Evolutionary conservation across 1,140 invertebrate genomes (phyloP), one percentile per base, ranked within the genome.

Genomic region (Rhizoglyphus robini): DNA sequence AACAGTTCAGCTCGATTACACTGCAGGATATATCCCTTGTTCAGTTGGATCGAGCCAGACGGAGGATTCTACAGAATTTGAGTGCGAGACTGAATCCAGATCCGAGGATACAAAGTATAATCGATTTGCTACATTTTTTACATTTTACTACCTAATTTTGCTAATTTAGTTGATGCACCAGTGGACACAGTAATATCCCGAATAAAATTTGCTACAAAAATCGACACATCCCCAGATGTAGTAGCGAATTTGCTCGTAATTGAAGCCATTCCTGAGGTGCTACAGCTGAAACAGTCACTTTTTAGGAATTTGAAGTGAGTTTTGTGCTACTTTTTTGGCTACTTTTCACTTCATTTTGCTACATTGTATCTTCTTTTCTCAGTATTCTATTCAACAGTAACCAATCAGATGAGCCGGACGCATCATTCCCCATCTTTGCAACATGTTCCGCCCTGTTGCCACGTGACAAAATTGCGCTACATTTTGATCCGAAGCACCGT

Each of bases 361-460:
- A n/a, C 34, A 20, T 61, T n/a, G 20, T 32, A 29, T 65, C 62
- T 47, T 51, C 63, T n/a, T 41, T 25, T 23, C 41, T 25, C 76
- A 13, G 72, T 31, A 18, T 25, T 31, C 18, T 59, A 57, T 54
- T 70, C 83, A 81, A n/a, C n/a, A n/a, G n/a, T n/a, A n/a, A n/a
- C n/a, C n/a, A 79, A 79, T 48, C 83, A 83, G 34, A 83, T 84
- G 13, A 69, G 72, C 15, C 81, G 83, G 84, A 86, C n/a, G n/a
- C n/a, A n/a, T n/a, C n/a, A n/a, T n/a, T n/a, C n/a, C n/a, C n/a
- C 25, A 84, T 72, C 63, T 88, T 94, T 76, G 85, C 87, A 1
- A 88, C 87, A 8, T 94, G 94, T 73, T 94, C 90, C 2, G 92
- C 88, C 8, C 92, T 89, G 0, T 77, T 95, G 8, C 83, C 86